Conservation (phyloP, 2,888 invertebrate species). For the Brenthis hecate region DNA sequence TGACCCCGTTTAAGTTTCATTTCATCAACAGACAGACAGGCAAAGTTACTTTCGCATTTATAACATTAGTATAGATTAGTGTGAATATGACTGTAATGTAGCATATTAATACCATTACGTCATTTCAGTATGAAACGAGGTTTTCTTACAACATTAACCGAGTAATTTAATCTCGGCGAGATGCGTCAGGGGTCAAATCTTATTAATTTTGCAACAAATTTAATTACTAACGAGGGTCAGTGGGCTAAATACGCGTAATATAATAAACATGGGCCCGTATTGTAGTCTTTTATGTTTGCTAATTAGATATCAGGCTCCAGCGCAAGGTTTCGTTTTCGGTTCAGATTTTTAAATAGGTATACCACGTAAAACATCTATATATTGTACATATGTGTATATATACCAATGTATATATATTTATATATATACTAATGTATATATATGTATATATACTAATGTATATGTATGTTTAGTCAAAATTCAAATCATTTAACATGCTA, state of each 20-base stretch:
- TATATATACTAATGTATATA: no score
- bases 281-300: conserved; percentile 31
- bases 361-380: no score
- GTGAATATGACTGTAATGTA: no score
- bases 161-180: conserved; percentile 61
- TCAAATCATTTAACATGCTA: no score
- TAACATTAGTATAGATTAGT: no score
- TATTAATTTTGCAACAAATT: conserved; percentile 66
- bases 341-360: conserved; percentile 22
- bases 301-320: conserved; percentile 31
- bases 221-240: conserved; percentile 58
- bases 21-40: no score
- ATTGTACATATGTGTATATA: no score
- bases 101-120: not conserved
- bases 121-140: conserved; percentile 1
- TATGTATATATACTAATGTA: no score
- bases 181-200: conserved; percentile 53
- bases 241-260: conserved; percentile 47
- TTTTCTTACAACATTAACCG: conserved; percentile 36
- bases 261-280: conserved; percentile 45
- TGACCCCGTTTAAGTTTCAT: no score
- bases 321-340: conserved; percentile 12
- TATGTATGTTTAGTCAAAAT: no score
- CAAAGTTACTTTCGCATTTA: no score
- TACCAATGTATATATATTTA: no score